Percentiles rank a stretch among this genome's conserved stretches.
These are phyloP conservation scores for Tychaedon coryphoeus DNA, from an alignment of 2,113 vertebrate genomes.

Conservation along the genomic window DNA sequence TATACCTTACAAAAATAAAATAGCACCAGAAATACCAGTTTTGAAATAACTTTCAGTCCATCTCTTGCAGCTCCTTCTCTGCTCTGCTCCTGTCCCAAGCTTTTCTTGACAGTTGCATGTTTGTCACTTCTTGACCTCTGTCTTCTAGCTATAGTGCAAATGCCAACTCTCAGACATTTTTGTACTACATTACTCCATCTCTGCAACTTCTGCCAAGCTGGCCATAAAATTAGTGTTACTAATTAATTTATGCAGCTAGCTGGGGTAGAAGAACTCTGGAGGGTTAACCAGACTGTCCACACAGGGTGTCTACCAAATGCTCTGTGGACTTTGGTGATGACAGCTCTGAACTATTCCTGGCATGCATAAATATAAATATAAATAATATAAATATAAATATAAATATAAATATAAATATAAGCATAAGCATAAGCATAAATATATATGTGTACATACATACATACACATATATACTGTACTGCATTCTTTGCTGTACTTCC, in stretches of 20 bases:
- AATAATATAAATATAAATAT: too few species aligned
- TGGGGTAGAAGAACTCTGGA: neutral
- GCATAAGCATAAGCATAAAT: too few species aligned
- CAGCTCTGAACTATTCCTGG: neutral
- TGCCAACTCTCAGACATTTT: neutral
- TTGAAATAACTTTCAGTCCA: neutral
- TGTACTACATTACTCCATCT: neutral
- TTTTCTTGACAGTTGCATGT: neutral
- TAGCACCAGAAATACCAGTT: neutral
- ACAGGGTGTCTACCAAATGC: neutral
- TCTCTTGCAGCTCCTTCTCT: neutral
- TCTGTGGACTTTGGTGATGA: neutral
- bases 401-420: too few species aligned
- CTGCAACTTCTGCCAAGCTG: neutral
- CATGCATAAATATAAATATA: too few species aligned
- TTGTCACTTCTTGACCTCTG: neutral
- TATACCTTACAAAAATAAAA: constrained; percentile 7
- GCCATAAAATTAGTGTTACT: neutral
- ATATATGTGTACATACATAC: too few species aligned
- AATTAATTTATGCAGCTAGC: neutral
- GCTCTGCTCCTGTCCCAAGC: neutral
- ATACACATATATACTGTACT: too few species aligned
- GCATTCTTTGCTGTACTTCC: neutral
- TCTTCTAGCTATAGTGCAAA: neutral
- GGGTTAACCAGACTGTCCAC: neutral